These are phyloP conservation scores for Agrochola macilenta DNA, from an alignment of 2,888 invertebrate genomes.

Conservation along the genomic window DNA sequence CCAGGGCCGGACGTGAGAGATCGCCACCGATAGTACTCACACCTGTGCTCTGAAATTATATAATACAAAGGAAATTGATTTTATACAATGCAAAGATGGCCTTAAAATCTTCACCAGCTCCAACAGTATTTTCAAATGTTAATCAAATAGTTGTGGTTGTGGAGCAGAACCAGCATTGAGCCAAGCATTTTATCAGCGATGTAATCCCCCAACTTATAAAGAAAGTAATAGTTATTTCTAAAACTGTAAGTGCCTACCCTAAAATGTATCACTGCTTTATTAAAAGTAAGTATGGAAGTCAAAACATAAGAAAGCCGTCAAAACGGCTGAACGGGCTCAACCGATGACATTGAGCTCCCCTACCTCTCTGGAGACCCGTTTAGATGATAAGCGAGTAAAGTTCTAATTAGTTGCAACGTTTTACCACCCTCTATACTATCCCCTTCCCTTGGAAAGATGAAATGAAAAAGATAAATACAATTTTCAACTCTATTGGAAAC, in stretches of 20 bases:
- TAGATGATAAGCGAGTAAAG: slow-evolving; percentile 59
- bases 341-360: slow-evolving; percentile 41
- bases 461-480: slow-evolving; percentile 8
- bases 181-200: no score
- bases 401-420: slow-evolving; percentile 58
- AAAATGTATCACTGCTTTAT: slow-evolving; percentile 24
- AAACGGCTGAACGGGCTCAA: slow-evolving; percentile 35
- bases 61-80: no score
- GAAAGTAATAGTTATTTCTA: neutral
- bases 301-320: slow-evolving; percentile 24
- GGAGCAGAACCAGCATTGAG: no score
- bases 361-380: slow-evolving; percentile 41
- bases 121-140: no score
- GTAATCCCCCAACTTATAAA: no score
- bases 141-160: no score
- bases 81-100: no score
- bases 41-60: no score
- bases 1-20: no score
- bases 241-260: neutral
- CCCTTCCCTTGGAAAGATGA: slow-evolving; percentile 11
- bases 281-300: slow-evolving; percentile 2
- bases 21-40: no score
- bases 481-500: slow-evolving; percentile 2
- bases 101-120: no score
- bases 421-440: slow-evolving; percentile 36